These are phyloP conservation scores for Acipenser ruthenus DNA, from an alignment of 2,797 vertebrate species.

Conservation along the genomic window DNA sequence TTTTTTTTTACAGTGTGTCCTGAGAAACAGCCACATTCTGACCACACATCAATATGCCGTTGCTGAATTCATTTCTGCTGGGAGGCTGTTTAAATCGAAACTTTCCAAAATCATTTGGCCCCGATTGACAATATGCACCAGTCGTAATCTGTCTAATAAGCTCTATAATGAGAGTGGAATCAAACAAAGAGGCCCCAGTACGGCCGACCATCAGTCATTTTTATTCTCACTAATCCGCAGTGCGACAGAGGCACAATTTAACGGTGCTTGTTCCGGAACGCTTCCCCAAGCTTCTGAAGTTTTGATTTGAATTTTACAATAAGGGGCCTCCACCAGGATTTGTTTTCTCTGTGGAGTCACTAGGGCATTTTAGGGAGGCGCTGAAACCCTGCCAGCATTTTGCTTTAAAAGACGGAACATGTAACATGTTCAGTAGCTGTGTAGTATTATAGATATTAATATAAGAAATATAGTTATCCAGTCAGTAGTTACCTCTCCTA, in stretches of 20 bases:
- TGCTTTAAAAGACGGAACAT: too few relatives aligned
- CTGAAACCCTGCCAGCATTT: too few relatives aligned
- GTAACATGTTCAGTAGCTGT: too few relatives aligned
- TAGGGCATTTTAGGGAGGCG: too few relatives aligned
- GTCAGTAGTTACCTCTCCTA: too few relatives aligned
- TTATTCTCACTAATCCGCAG: slow-evolving; percentile 52
- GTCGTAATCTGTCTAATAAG: background rate
- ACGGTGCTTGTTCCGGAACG: slow-evolving; percentile 13
- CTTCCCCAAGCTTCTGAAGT: too few relatives aligned
- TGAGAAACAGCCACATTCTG: slow-evolving; percentile 39
- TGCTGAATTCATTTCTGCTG: slow-evolving; percentile 58
- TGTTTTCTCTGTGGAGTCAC: too few relatives aligned
- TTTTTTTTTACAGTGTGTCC: slow-evolving; percentile 54
- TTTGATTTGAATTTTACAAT: too few relatives aligned
- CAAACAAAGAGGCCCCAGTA: slow-evolving; percentile 51
- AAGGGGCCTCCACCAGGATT: too few relatives aligned
- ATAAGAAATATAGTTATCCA: too few relatives aligned
- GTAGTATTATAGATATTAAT: too few relatives aligned
- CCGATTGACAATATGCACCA: slow-evolving; percentile 60
- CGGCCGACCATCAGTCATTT: slow-evolving; percentile 51
- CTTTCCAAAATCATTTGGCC: slow-evolving; percentile 69
- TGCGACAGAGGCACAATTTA: slow-evolving; percentile 14
- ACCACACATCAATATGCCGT: slow-evolving; percentile 51
- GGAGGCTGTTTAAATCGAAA: slow-evolving; percentile 58
- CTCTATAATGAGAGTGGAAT: slow-evolving; percentile 51